phyloP scores from a whole-genome alignment of 2,797 vertebrate genomes.

The Gobionotothen gibberifrons region DNA sequence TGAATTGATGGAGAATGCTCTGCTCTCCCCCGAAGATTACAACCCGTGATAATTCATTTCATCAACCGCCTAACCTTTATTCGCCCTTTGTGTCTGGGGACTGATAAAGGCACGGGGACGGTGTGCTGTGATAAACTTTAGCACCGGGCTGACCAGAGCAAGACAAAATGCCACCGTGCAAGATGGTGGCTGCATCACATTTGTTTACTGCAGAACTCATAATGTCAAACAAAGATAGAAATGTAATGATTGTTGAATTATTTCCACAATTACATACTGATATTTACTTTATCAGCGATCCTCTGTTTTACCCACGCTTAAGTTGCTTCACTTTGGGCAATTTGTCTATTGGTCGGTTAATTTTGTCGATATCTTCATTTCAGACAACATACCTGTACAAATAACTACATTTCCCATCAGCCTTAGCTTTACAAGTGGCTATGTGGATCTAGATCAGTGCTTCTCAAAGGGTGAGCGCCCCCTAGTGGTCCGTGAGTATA shows the following conservation, averaged over 20 bases:
- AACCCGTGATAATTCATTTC: constrained; percentile 40
- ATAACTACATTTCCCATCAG: too few relatives aligned
- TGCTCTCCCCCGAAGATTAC: background rate
- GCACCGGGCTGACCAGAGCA: constrained; percentile 5
- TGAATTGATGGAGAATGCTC: constrained; percentile 1
- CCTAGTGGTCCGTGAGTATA: too few relatives aligned
- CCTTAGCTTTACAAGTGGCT: too few relatives aligned
- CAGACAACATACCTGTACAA: too few relatives aligned
- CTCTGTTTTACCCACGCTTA: background rate
- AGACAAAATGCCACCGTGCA: constrained; percentile 31
- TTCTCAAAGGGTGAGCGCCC: too few relatives aligned
- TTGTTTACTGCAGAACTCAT: background rate
- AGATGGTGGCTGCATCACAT: background rate
- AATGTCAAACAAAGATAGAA: constrained; percentile 17
- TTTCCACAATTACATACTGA: background rate
- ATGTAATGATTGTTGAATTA: background rate
- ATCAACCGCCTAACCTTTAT: constrained; percentile 55
- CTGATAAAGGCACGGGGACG: constrained; percentile 28
- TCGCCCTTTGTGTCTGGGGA: constrained; percentile 42
- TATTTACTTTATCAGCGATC: background rate
- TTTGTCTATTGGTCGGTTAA: background rate
- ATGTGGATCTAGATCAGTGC: too few relatives aligned
- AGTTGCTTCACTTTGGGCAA: too few relatives aligned
- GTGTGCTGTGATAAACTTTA: constrained; percentile 35
- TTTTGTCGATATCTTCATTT: too few relatives aligned